These are phyloP conservation scores for Neoascia interrupta DNA, from an alignment of 2,888 invertebrate species.

Conservation along the genomic window DNA sequence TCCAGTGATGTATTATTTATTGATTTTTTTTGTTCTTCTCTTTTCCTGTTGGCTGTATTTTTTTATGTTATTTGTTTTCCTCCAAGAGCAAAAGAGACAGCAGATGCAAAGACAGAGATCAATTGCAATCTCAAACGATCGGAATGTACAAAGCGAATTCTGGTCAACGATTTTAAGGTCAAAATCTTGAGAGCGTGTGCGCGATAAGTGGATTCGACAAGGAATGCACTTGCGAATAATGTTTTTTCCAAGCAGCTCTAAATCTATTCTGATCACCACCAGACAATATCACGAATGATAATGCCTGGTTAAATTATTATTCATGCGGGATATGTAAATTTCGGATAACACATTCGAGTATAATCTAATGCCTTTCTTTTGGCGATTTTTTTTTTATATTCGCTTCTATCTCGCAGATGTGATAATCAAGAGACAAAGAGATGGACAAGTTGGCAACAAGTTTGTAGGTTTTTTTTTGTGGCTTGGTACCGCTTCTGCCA, in stretches of 20 bases:
- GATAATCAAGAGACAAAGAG: slow-evolving; percentile 60
- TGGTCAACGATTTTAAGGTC: no score
- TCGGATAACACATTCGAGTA: slow-evolving; percentile 25
- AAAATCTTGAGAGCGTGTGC: no score
- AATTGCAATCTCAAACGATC: slow-evolving; percentile 19
- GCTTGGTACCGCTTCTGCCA: slow-evolving; percentile 40
- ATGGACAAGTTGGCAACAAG: slow-evolving; percentile 37
- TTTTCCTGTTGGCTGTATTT: slow-evolving; percentile 36
- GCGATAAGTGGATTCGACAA: background rate
- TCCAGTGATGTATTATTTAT: slow-evolving; percentile 63
- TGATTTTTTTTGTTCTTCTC: slow-evolving; percentile 25
- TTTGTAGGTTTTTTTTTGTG: slow-evolving; percentile 28
- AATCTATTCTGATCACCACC: no score
- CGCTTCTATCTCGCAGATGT: slow-evolving; percentile 34
- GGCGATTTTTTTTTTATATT: no score
- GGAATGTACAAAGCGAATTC: slow-evolving; percentile 10
- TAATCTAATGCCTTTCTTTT: slow-evolving; percentile 26
- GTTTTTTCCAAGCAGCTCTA: no score
- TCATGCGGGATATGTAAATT: slow-evolving; percentile 49
- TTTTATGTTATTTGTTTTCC: slow-evolving; percentile 1
- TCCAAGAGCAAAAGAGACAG: slow-evolving; percentile 1
- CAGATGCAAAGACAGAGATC: background rate
- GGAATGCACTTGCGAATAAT: background rate
- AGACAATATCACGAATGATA: no score
- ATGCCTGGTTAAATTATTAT: no score